These are phyloP conservation scores for Nothocercus nigrocapillus DNA, from an alignment of 2,113 vertebrate species.

Conservation along the genomic window DNA sequence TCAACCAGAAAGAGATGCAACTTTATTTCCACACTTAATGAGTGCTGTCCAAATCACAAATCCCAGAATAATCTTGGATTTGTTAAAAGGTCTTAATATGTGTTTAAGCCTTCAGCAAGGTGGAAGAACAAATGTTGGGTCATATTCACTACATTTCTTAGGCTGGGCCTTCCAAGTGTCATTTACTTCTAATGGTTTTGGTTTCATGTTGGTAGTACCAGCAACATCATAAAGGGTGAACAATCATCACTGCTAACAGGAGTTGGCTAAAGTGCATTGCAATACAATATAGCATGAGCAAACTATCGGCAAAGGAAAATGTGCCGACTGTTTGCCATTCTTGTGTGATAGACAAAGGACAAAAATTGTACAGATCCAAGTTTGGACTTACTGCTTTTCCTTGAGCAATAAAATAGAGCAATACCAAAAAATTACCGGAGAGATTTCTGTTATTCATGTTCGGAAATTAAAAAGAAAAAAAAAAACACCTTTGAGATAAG, in stretches of 20 bases:
- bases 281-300: neutral
- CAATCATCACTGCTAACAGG: neutral
- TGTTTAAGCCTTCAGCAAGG: neutral
- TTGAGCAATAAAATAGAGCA: neutral
- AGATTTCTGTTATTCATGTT: neutral
- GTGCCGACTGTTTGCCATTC: neutral
- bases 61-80: neutral
- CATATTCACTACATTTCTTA: neutral
- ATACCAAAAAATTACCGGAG: neutral
- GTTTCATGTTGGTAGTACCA: neutral
- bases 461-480: neutral
- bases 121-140: neutral
- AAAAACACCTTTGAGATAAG: neutral
- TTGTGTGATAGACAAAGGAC: neutral
- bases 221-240: neutral
- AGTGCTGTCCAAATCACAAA: neutral
- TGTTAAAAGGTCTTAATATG: neutral
- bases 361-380: neutral
- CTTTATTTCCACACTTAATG: neutral
- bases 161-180: neutral
- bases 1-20: neutral
- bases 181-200: neutral
- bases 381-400: neutral
- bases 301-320: neutral
- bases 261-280: neutral